Conservation (phyloP, 2,888 invertebrate genomes). For the Lepidonotus clava region DNA sequence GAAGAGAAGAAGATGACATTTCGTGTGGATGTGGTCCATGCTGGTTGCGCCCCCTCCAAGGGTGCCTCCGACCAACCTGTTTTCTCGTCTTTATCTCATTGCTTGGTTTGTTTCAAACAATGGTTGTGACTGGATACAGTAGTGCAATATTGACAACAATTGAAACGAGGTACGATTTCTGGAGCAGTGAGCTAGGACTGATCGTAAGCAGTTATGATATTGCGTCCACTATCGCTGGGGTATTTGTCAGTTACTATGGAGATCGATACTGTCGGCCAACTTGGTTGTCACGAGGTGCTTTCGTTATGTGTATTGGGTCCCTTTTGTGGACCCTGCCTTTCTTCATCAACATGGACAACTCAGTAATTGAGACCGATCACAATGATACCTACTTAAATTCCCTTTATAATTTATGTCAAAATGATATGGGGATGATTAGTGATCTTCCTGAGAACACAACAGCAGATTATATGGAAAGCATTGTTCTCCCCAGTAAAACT, state of each 20-base stretch:
- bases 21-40: neutral
- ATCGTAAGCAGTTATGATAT: slow-evolving; percentile 64
- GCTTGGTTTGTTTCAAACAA: neutral
- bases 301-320: slow-evolving; percentile 62
- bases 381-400: neutral
- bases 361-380: neutral
- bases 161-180: slow-evolving; percentile 62
- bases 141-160: slow-evolving; percentile 64
- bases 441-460: neutral
- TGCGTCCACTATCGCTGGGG: slow-evolving; percentile 56
- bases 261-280: slow-evolving; percentile 61
- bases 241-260: slow-evolving; percentile 63
- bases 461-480: neutral
- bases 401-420: neutral
- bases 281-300: slow-evolving; percentile 57
- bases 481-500: neutral
- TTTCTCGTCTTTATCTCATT: neutral
- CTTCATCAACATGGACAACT: slow-evolving; percentile 53
- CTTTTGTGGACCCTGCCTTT: slow-evolving; percentile 64
- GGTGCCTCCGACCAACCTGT: neutral
- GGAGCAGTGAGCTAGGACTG: slow-evolving; percentile 60
- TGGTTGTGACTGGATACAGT: slow-evolving; percentile 59
- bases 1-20: neutral
- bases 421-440: neutral
- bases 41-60: neutral